Percentiles rank a stretch among this genome's conserved stretches.
phyloP scores from a whole-genome alignment of 2,888 invertebrate genomes.

The Amphipyra berbera region DNA sequence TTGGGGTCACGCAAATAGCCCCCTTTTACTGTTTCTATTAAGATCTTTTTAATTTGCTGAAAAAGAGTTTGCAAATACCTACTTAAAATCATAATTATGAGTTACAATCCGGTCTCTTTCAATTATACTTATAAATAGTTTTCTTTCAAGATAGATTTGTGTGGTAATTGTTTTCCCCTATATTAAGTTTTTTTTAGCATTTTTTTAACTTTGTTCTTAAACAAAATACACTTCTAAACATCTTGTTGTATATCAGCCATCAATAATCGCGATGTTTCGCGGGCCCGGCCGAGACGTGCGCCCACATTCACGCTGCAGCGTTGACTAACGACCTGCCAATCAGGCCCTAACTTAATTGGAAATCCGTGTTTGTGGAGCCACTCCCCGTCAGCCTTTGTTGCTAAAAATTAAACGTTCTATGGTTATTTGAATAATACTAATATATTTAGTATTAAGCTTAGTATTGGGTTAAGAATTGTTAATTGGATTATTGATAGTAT shows the following conservation, averaged over 20 bases:
- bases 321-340: constrained; percentile 90
- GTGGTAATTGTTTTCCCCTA: too few species aligned
- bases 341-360: constrained; percentile 89
- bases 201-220: constrained; percentile 21
- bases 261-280: constrained; percentile 68
- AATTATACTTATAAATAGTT: too few species aligned
- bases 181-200: not conserved
- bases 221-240: constrained; percentile 49
- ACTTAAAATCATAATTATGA: too few species aligned
- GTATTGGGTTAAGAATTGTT: constrained; percentile 9
- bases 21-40: too few species aligned
- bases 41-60: too few species aligned
- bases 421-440: constrained; percentile 55
- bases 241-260: constrained; percentile 63
- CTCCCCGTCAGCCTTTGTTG: constrained; percentile 83
- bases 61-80: too few species aligned
- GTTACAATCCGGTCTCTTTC: too few species aligned
- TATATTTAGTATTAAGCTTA: constrained; percentile 29
- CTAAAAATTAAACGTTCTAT: constrained; percentile 83
- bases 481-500: not conserved
- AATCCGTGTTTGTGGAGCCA: constrained; percentile 88
- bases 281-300: constrained; percentile 63
- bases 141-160: too few species aligned
- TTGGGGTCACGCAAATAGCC: too few species aligned
- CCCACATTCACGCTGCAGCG: constrained; percentile 82